Conservation (phyloP, 2,113 vertebrate species). For the Zapornia atra region DNA sequence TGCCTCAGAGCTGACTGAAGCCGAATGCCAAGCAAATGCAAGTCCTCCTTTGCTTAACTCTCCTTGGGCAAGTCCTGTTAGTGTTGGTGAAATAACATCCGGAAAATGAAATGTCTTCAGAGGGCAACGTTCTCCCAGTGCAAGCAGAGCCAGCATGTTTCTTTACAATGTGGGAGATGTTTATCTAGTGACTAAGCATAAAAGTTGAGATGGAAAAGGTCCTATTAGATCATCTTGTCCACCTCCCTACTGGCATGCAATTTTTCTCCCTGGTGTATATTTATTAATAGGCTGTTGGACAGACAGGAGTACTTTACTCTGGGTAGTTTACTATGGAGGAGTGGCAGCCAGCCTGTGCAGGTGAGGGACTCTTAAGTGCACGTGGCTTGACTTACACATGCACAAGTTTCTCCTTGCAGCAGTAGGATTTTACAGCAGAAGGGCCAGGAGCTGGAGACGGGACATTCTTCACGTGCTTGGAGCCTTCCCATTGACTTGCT, state of each 20-base stretch:
- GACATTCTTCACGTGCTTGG: not conserved
- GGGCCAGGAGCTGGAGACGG: not conserved
- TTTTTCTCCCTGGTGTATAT: not conserved
- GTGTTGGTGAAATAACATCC: not conserved
- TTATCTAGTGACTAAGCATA: conserved; percentile 60
- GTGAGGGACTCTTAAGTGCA: not conserved
- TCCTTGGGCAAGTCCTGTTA: not conserved
- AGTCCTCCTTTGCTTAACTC: not conserved
- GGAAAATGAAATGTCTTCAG: not conserved
- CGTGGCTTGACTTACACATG: not conserved
- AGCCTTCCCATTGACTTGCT: not conserved
- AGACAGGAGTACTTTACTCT: not conserved
- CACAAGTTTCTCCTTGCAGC: not conserved
- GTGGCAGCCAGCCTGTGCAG: not conserved
- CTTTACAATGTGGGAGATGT: not conserved
- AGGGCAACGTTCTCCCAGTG: not conserved
- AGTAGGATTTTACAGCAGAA: not conserved
- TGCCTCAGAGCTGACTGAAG: not conserved
- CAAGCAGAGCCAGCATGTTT: not conserved
- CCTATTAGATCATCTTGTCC: conserved; percentile 36
- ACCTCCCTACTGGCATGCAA: not conserved
- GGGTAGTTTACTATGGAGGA: not conserved
- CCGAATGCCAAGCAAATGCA: not conserved
- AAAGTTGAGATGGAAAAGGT: conserved; percentile 58
- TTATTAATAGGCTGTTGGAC: not conserved